Conservation (phyloP, 2,888 invertebrate genomes). For the Spisula solida region DNA sequence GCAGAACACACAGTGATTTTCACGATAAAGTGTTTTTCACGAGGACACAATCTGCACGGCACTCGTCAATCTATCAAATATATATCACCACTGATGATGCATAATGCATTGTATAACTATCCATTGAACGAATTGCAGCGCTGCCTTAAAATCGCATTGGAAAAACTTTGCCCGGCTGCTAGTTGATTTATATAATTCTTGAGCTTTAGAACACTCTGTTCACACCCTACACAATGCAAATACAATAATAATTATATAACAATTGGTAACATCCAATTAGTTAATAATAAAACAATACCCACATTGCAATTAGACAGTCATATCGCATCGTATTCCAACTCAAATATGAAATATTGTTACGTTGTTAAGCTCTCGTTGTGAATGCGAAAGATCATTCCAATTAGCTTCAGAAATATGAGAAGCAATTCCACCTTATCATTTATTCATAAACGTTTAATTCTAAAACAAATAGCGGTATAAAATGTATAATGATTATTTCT, state of each 20-base stretch:
- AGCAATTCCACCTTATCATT: not conserved
- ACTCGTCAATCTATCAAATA: not conserved
- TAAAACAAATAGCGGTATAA: not conserved
- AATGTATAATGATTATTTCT: constrained; percentile 7
- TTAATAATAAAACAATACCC: too few relatives aligned
- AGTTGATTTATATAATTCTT: too few relatives aligned
- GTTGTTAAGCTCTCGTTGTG: not conserved
- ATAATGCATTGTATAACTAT: not conserved
- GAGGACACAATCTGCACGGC: not conserved
- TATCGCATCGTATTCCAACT: too few relatives aligned
- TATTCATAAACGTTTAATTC: constrained; percentile 11
- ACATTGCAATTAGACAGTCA: too few relatives aligned
- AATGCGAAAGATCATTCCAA: not conserved
- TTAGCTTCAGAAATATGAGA: not conserved
- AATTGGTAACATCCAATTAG: too few relatives aligned
- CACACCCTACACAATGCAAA: too few relatives aligned
- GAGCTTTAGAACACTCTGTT: too few relatives aligned
- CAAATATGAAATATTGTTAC: too few relatives aligned
- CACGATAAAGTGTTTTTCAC: constrained; percentile 9
- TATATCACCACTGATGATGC: not conserved
- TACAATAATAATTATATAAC: too few relatives aligned
- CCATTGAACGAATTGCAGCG: not conserved
- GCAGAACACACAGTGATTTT: constrained; percentile 16
- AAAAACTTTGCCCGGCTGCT: too few relatives aligned
- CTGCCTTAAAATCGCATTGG: too few relatives aligned